These are phyloP conservation scores for Mactromeris polynyma DNA, from an alignment of 2,888 invertebrate genomes.

Conservation along the genomic window DNA sequence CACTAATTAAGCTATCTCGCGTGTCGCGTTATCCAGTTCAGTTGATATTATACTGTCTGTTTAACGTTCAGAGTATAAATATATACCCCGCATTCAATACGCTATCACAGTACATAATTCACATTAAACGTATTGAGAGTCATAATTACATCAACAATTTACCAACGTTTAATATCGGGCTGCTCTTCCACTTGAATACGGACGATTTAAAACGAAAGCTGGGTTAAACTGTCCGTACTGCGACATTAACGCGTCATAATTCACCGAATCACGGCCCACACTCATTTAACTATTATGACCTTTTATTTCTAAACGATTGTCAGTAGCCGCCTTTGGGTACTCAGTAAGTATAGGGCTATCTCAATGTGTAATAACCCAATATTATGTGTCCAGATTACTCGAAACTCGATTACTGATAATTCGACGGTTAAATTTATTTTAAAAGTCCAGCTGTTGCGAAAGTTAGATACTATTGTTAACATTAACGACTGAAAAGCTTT, in stretches of 20 bases:
- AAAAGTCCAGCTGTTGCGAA: no score
- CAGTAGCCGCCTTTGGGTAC: neutral
- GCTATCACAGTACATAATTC: neutral
- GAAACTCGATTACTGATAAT: no score
- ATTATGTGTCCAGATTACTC: no score
- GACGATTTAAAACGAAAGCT: neutral
- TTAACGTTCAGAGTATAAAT: neutral
- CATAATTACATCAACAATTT: slow-evolving; percentile 13
- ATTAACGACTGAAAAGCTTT: no score
- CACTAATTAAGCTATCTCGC: neutral
- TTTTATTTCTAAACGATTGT: neutral
- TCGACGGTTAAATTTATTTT: no score
- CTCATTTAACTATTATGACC: neutral
- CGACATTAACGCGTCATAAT: neutral
- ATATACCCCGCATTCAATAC: neutral
- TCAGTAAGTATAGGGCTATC: no score
- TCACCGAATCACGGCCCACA: neutral
- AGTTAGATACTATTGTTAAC: no score
- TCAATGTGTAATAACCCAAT: no score
- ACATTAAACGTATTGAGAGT: neutral
- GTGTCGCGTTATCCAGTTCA: neutral
- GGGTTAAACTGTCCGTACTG: neutral
- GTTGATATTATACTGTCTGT: neutral
- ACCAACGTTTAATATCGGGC: neutral
- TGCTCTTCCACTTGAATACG: neutral